Base-by-base conservation (phyloP, 2,888 invertebrate species). In the Erebia aethiops region DNA sequence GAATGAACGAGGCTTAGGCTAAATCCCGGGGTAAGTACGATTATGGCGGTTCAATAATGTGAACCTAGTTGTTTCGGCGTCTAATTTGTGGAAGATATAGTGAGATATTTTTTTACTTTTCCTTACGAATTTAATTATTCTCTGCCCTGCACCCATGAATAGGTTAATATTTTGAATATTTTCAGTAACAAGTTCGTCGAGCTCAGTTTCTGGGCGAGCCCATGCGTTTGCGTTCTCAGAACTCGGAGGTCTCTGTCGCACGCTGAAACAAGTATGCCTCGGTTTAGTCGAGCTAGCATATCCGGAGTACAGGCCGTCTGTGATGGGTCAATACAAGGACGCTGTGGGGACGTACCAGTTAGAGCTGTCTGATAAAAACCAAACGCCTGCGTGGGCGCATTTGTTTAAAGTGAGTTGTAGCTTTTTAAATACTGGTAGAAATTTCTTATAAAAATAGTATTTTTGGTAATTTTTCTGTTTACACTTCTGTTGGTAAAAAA, bases 281-380 rank as follows among this genome's bases (percentile, higher is more conserved):
- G 98, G 98, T 0, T 92, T 98, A 11, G 96, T 98, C 10, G 97
- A 98, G 82, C 90, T 98, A 64, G 98, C 98, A 0, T 97, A 97
- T 83, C 98, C 98, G 0, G 97, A 97, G 80, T 95, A 95, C 0
- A 91, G 96, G 75, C 95, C 95, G 0, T 93, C 94, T 8, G 89
- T 95, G 0, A 88, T 93, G 21, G 95, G 95, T n/a, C 95, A 95
- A 78, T 96, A 96, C 81, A 94, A 82, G 49, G 87, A 87, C 54
- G 86, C 86, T 0, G 85, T 87, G 3, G 82, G 76, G 0, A 71
- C 64, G 3, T 66, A 54, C n/a, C 70, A 71, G 43, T 68, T 75
- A 13, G 71, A 71, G 7, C 46, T 61, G 21, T 56, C 80, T 2
- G 87, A 82, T 74, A 83, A 82, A 77, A 87, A 92, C 61, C 90